Evolutionary conservation across 2,113 vertebrate genomes (phyloP).

Genomic region (Nyctereutes procyonoides): DNA sequence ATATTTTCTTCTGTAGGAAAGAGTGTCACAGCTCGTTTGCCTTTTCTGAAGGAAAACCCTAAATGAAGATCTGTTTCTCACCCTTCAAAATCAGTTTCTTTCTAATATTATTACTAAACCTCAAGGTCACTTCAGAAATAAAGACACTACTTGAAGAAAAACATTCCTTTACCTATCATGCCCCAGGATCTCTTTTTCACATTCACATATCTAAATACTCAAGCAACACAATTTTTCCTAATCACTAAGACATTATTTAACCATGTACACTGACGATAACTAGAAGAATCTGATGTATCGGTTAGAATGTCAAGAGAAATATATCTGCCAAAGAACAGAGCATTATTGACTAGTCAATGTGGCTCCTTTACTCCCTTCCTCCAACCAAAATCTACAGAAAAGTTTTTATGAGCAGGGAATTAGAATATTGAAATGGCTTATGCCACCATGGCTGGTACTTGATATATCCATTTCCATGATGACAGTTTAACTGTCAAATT

Average conservation of each 20-base stretch:
- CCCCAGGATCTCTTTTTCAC: background rate
- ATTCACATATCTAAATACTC: background rate
- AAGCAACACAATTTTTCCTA: background rate
- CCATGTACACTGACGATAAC: background rate
- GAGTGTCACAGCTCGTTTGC: background rate
- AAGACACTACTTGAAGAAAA: background rate
- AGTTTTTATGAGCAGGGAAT: background rate
- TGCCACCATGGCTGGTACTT: background rate
- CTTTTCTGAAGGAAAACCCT: background rate
- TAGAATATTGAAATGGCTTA: background rate
- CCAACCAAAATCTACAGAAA: background rate
- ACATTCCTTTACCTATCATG: background rate
- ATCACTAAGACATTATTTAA: background rate
- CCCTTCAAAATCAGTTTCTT: background rate
- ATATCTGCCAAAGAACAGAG: background rate
- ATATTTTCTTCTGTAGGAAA: background rate
- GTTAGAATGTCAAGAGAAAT: background rate
- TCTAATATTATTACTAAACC: background rate
- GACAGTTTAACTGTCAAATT: background rate
- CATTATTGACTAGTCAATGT: fast-evolving
- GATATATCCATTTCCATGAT: background rate
- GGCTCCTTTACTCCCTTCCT: background rate
- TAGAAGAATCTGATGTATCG: background rate
- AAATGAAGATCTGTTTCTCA: background rate
- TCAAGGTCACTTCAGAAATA: constrained; percentile 29